These are phyloP conservation scores for Gryllus bimaculatus DNA, from an alignment of 1,140 invertebrate species.

Conservation along the genomic window DNA sequence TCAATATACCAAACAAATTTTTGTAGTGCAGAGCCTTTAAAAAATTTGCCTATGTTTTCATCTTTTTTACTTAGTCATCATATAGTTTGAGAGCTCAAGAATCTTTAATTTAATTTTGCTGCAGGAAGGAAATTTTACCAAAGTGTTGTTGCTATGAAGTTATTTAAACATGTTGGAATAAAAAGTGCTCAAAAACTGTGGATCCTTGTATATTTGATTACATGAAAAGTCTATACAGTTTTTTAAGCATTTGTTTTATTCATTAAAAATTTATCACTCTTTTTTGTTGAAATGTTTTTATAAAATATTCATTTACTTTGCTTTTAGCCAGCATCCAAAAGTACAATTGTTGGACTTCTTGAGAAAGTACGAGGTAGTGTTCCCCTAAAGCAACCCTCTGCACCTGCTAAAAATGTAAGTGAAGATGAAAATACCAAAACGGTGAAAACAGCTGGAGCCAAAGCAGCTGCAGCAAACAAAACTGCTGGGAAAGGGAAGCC, in stretches of 20 bases:
- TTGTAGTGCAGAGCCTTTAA: background rate
- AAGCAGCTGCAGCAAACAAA: slow-evolving; percentile 15
- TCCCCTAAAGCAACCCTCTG: slow-evolving; percentile 47
- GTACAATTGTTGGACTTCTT: slow-evolving; percentile 62
- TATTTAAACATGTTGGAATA: too few species aligned
- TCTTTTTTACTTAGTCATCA: too few species aligned
- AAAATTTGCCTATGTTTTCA: too few species aligned
- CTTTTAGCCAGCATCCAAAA: slow-evolving; percentile 63
- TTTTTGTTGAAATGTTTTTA: background rate
- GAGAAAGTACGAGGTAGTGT: slow-evolving; percentile 76
- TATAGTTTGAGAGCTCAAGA: too few species aligned
- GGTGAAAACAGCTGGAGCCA: slow-evolving; percentile 45
- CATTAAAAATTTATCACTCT: too few species aligned
- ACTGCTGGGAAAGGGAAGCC: slow-evolving; percentile 24
- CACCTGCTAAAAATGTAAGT: slow-evolving; percentile 10
- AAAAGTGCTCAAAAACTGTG: too few species aligned
- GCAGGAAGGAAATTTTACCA: too few species aligned
- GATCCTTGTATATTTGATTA: too few species aligned
- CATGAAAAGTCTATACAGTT: too few species aligned
- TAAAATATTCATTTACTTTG: background rate
- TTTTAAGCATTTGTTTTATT: too few species aligned
- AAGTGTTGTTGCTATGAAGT: too few species aligned
- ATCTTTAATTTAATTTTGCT: too few species aligned
- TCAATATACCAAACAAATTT: background rate
- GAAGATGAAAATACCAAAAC: slow-evolving; percentile 38